Evolutionary conservation across 2,113 vertebrate genomes (phyloP).

Genomic region (Myotis brandtii): DNA sequence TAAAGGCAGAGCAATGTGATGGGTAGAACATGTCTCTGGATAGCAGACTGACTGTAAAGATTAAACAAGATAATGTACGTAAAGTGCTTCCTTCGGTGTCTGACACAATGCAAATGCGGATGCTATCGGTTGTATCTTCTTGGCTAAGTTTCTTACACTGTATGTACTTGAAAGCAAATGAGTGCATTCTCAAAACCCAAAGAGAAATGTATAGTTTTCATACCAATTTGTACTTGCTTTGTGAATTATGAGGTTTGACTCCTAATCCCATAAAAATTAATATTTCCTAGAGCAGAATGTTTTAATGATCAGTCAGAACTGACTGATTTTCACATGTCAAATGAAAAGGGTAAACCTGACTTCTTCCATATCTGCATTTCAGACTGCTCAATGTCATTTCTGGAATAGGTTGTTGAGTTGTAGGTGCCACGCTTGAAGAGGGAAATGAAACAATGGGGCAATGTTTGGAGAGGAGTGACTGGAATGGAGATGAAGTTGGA

Average conservation of each 20-base stretch:
- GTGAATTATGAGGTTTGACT: neutral
- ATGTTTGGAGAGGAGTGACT: neutral
- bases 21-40: neutral
- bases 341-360: neutral
- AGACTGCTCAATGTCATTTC: neutral
- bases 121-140: neutral
- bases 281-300: neutral
- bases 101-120: neutral
- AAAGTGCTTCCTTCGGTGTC: no score
- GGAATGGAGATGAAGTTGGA: neutral
- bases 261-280: neutral
- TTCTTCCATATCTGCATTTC: neutral
- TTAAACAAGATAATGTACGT: neutral
- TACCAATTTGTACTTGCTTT: neutral
- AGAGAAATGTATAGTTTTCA: neutral
- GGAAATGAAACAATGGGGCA: neutral
- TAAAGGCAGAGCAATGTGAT: neutral
- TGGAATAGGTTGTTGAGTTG: neutral
- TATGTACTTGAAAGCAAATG: neutral
- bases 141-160: neutral
- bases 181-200: neutral
- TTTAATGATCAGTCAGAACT: neutral
- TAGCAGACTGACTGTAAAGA: neutral
- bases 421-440: neutral
- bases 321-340: neutral